Base-by-base conservation (phyloP, 2,113 vertebrate genomes). In the Notechis scutatus region DNA sequence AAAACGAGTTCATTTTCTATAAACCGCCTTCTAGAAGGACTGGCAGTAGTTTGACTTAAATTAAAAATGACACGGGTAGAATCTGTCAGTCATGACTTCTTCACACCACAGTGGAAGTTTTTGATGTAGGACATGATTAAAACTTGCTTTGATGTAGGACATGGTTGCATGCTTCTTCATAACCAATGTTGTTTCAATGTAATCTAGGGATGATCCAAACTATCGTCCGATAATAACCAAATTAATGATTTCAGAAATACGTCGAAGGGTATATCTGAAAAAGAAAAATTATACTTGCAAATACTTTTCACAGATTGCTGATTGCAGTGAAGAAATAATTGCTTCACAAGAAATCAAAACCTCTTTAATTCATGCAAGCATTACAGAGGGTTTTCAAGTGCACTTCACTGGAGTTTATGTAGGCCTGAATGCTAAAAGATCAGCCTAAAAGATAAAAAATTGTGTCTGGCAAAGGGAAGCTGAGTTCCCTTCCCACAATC, bases 291-390 rank as follows among this genome's bases (percentile, higher is more conserved):
- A 90, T n/a, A 93, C n/a, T 94, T 95, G 89, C 87, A 93, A 95
- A 88, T 93, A 88, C 85, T 87, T 93, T 93, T 59, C 61, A 45
- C 93, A 88, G 61, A 34, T 93, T 96, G 94, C 90, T 94, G 86
- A 90, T 93, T 94, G 89, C 64, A 89, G 39, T n/a, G 29, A 94
- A 94, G 39, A 74, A 95, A 81, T 91, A 96, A 92, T 90, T 74
- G 42, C 69, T 54, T 34, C 74, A 87, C 81, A 47, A 93, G 47
- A 94, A 96, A 94, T 91, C 61, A 94, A 95, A 95, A 34, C 3
- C 69, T 87, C 93, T 54, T 57, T 94, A 39, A 85, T 95, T 59
- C n/a, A 88, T 56, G 23, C 52, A 94, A 95, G 20, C 47, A 89
- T 50, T 29, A 61, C 50, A 34, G 90, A 55, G 0, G 20, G 26